Evolutionary conservation across 1,140 invertebrate genomes (phyloP), one percentile per base, ranked within the genome.

Genomic region (Oncopodura yosiiana): DNA sequence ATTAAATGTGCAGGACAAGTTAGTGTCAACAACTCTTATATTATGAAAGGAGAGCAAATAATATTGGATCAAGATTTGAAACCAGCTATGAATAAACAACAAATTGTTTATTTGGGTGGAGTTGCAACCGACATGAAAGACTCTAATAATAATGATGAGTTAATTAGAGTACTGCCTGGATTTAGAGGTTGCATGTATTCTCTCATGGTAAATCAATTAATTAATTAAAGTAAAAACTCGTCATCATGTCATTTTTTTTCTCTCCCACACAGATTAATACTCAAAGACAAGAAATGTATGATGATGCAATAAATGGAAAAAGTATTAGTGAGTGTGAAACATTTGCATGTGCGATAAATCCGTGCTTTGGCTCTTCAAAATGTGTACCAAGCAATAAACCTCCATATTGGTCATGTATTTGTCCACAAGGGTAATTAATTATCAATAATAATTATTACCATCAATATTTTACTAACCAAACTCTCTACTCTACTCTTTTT

Each of bases 1-100:
- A 32, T 58, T 32, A 39, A 45, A 18, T 57, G 62, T 32, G 29
- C 42, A 19, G 53, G 56, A 14, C 24, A 53, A 51, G 42, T 64
- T 1, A 61, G 56, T 32, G 48, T 64, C n/a, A 64, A 64, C 43
- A 37, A 50, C 12, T 58, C 55, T 6, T 64, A 61, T 30, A 44
- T 58, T 19, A 64, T 64, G 62, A 56, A 42, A 53, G 62, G 62
- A 24, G 62, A 64, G 32, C 62, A 64, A 37, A 29, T 61, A 23
- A 37, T 64, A 4, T 44, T 53, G 53, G 38, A 37, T n/a, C 12
- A 42, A 42, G 24, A 11, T 39, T 24, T 24, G 49, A 32, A 16
- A 6, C 6, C 6, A 8, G 18, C 5, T 8, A 41, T 9, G 6
- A 21, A 18, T 16, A 34, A 51, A 32, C 19, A 45, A 21, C 53